Conservation (phyloP, 2,113 vertebrate species). For the Upupa epops region DNA sequence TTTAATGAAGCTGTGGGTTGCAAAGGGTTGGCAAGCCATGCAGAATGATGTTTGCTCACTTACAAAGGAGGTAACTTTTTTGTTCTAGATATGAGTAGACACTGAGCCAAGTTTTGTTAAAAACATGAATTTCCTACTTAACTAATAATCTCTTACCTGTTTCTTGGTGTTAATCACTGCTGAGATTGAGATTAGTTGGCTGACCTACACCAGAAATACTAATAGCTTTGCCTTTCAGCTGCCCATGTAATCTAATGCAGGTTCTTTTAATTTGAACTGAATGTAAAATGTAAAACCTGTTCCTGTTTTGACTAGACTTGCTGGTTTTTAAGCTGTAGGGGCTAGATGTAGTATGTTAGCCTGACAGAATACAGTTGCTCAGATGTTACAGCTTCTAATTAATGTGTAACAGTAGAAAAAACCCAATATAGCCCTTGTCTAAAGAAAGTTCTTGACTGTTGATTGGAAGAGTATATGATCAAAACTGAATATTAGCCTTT, state of each 20-base stretch:
- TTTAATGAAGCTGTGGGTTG: not conserved
- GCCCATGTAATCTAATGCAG: not conserved
- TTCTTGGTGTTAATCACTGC: constrained; percentile 1
- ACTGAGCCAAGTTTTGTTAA: not conserved
- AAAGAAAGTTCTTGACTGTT: not conserved
- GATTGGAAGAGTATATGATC: not conserved
- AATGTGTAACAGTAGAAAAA: not conserved
- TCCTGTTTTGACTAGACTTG: not conserved
- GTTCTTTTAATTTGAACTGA: not conserved
- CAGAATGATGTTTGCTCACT: not conserved
- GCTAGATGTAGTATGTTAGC: not conserved
- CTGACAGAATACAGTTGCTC: not conserved
- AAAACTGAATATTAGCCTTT: not conserved
- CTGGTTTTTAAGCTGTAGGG: not conserved
- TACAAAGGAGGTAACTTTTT: not conserved
- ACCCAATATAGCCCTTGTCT: not conserved
- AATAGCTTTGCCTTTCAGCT: constrained; percentile 6
- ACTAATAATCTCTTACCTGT: not conserved
- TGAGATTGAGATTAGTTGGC: constrained; percentile 11
- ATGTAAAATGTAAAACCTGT: not conserved
- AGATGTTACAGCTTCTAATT: not conserved
- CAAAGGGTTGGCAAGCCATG: not conserved
- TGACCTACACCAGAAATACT: constrained; percentile 14
- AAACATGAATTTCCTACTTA: not conserved
- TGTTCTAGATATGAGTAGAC: not conserved